These are phyloP conservation scores for Rhinopomastus cyanomelas DNA, from an alignment of 2,113 vertebrate genomes.

Conservation along the genomic window DNA sequence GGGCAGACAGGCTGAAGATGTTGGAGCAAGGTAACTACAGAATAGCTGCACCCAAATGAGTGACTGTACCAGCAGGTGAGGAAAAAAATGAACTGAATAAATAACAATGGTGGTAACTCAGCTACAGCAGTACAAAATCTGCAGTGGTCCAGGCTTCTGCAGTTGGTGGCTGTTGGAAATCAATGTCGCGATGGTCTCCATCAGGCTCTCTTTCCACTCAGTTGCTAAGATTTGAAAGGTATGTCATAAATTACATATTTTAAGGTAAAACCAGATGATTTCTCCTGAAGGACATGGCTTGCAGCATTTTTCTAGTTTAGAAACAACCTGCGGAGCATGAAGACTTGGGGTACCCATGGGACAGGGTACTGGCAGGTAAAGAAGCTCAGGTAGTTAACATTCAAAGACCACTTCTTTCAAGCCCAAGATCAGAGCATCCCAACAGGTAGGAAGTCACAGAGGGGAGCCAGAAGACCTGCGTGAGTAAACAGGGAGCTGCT, in stretches of 20 bases:
- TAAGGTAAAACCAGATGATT: background rate
- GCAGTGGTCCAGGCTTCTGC: background rate
- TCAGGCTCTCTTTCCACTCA: background rate
- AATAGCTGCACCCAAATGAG: background rate
- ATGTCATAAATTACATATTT: background rate
- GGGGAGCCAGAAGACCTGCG: no score
- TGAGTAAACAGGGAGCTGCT: no score
- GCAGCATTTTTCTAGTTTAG: background rate
- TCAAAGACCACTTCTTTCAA: no score
- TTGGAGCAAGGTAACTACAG: background rate
- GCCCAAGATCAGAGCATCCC: no score
- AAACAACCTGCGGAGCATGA: background rate
- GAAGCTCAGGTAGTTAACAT: no score
- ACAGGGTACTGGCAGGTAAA: no score
- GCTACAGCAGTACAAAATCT: background rate
- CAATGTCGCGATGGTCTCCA: background rate
- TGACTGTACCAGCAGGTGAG: background rate
- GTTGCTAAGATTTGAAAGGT: background rate
- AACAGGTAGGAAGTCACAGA: no score
- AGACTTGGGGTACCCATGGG: no score
- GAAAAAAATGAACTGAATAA: background rate
- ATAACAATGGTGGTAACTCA: background rate
- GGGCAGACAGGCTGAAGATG: fast-evolving
- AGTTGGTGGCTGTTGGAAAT: background rate
- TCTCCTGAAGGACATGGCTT: background rate